These are phyloP conservation scores for Panagrolaimus sp. DNA, from an alignment of 1,140 invertebrate species.

Conservation along the genomic window DNA sequence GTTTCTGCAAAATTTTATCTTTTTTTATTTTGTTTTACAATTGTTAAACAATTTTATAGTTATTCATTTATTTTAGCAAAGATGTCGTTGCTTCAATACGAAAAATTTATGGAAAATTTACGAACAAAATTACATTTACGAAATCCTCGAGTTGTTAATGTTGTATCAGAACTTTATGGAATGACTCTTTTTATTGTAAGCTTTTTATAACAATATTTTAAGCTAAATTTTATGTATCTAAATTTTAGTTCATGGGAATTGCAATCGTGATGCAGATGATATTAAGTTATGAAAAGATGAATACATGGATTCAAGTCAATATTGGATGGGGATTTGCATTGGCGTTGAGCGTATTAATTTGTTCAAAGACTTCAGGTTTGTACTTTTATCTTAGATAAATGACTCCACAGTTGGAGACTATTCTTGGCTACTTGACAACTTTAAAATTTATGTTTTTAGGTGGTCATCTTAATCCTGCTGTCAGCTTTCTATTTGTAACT, in stretches of 20 bases:
- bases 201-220: neutral
- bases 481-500: conserved; percentile 60
- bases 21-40: no score
- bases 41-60: no score
- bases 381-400: no score
- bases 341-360: conserved; percentile 40
- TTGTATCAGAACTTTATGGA: conserved; percentile 38
- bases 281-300: conserved; percentile 34
- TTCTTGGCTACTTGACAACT: no score
- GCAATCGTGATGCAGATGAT: conserved; percentile 37
- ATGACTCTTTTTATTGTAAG: conserved; percentile 38
- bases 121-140: conserved; percentile 19
- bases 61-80: no score
- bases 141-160: conserved; percentile 26
- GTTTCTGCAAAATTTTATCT: no score
- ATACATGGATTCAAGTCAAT: conserved; percentile 36
- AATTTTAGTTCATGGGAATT: conserved; percentile 40
- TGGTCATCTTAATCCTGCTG: conserved; percentile 63
- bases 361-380: conserved; percentile 45
- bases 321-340: conserved; percentile 37
- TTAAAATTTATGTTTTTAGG: conserved; percentile 48
- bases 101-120: conserved; percentile 15
- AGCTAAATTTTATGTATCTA: neutral
- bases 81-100: no score
- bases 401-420: no score